Conservation (phyloP, 2,797 vertebrate species). For the Sorex maritimensis region DNA sequence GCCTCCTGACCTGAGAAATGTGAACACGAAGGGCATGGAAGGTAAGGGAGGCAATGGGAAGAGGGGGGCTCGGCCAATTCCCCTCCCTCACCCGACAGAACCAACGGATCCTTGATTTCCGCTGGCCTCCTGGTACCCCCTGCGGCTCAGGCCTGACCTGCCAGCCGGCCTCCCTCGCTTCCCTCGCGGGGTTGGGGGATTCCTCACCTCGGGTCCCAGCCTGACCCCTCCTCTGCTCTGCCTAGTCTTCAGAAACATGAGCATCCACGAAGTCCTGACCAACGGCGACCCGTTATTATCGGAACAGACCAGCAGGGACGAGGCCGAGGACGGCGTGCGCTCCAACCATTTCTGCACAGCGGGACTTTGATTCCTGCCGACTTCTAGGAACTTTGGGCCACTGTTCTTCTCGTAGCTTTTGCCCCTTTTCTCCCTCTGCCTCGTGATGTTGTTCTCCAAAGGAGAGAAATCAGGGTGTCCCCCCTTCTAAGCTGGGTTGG, state of each 20-base stretch:
- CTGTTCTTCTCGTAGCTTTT: conserved; percentile 9
- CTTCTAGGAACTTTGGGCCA: conserved; percentile 57
- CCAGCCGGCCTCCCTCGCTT: neutral
- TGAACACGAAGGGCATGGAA: conserved; percentile 76
- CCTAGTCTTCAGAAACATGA: conserved; percentile 81
- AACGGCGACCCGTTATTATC: conserved; percentile 78
- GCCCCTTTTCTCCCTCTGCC: neutral
- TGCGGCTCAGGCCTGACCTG: neutral
- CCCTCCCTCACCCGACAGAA: neutral
- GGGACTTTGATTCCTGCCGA: conserved; percentile 74
- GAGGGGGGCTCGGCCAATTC: neutral
- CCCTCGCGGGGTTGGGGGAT: conserved; percentile 23
- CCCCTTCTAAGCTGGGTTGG: neutral
- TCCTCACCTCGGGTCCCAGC: neutral
- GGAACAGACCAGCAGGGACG: conserved; percentile 59
- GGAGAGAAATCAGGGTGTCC: neutral
- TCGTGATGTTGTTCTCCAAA: conserved; percentile 29
- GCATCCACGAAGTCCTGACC: conserved; percentile 77
- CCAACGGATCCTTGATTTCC: neutral
- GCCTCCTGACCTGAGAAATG: conserved; percentile 77
- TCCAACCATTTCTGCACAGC: conserved; percentile 69
- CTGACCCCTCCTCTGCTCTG: conserved; percentile 66
- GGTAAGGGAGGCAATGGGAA: conserved; percentile 74
- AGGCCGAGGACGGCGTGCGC: conserved; percentile 35
- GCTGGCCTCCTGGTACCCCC: neutral